Base-by-base conservation (phyloP, 1,140 invertebrate species). In the Rhopalosiphum maidis region DNA sequence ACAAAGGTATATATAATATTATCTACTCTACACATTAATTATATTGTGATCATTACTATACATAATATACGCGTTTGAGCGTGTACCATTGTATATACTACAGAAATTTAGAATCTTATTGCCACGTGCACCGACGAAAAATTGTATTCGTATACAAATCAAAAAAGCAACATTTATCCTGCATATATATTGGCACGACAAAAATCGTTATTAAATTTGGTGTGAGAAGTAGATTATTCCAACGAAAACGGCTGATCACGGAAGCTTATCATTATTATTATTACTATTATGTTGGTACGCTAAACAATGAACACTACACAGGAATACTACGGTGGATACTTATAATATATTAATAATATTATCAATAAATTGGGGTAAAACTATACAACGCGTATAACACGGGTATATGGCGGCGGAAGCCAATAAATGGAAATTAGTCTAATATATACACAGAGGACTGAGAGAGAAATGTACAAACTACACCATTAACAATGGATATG, bases 401-500 rank as follows among this genome's bases (percentile, higher is more conserved):
- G 4, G 30, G 60, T 77, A 21, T 77, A 30, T 30, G 25, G 30
- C 11, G 15, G 15, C n/a, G 60, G 60, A 77, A 77, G 60, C 30
- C 60, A 77, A 77, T 77, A 77, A 77, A 77, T 77, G 60, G 60
- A 77, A 77, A 77, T 77, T 77, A 77, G 60, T 77, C 30, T 4
- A 60, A 30, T 60, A 60, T 60, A 77, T 2, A 11, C 23, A 15
- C 30, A n/a, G 60, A 77, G 11, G 60, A 3, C 60, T 21, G 30
- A 77, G 60, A n/a, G 30, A 77, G 30, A 77, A 77, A 77, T 77
- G 60, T 77, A 77, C 30, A 77, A n/a, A 18, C 15, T 43, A 41
- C 85, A 30, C 37, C 37, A 23, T 85, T 85, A 85, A 85, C 85
- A 86, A 86, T 86, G 85, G 41, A 43, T 86, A 46, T 46, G 41